These are phyloP conservation scores for Idris sp. DNA, from an alignment of 1,140 invertebrate genomes.

Conservation along the genomic window DNA sequence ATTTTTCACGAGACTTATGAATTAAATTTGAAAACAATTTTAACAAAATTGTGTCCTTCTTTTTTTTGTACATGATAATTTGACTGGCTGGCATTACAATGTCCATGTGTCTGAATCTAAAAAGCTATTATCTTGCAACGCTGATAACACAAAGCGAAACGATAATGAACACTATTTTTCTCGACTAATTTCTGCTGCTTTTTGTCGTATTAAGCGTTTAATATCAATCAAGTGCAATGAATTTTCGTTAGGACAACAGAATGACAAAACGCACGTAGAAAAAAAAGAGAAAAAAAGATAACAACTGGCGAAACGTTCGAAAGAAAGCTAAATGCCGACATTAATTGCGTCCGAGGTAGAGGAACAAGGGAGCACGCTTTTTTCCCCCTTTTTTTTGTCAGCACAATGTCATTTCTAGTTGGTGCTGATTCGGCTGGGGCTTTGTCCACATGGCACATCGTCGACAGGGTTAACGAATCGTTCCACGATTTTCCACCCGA, in stretches of 20 bases:
- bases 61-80: too few relatives aligned
- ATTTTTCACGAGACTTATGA: too few relatives aligned
- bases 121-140: slow-evolving; percentile 42
- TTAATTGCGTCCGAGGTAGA: slow-evolving; percentile 50
- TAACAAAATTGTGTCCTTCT: too few relatives aligned
- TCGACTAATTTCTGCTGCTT: slow-evolving; percentile 34
- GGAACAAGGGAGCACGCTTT: slow-evolving; percentile 36
- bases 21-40: too few relatives aligned
- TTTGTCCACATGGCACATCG: slow-evolving; percentile 54
- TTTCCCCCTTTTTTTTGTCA: slow-evolving; percentile 40
- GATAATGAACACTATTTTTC: slow-evolving; percentile 41
- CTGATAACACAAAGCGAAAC: slow-evolving; percentile 45
- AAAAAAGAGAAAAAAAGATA: too few relatives aligned
- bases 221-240: slow-evolving; percentile 40
- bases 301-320: slow-evolving; percentile 7
- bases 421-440: slow-evolving; percentile 56
- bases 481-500: slow-evolving; percentile 54
- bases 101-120: slow-evolving; percentile 42
- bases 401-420: slow-evolving; percentile 52
- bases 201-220: slow-evolving; percentile 36
- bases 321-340: slow-evolving; percentile 48
- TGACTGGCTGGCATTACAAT: slow-evolving; percentile 18
- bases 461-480: slow-evolving; percentile 59
- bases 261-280: slow-evolving; percentile 32
- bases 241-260: slow-evolving; percentile 10